These are phyloP conservation scores for Hycleus cichorii DNA, from an alignment of 1,140 invertebrate genomes.

Conservation along the genomic window DNA sequence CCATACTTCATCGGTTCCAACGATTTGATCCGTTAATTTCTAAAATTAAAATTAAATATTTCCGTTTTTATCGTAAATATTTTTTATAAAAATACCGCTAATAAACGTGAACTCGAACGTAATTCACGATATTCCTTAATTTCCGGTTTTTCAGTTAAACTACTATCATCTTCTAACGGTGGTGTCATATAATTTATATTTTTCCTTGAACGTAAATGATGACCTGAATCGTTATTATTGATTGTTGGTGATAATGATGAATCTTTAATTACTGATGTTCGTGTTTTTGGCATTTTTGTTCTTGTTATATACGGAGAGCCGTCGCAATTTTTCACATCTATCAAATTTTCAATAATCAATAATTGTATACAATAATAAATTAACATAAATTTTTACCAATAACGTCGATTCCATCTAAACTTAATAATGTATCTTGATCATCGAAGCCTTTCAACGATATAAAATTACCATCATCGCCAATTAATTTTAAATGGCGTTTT, in stretches of 20 bases:
- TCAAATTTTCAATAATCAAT: not conserved
- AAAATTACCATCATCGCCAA: conserved; percentile 63
- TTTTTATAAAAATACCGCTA: conserved; percentile 23
- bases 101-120: conserved; percentile 28
- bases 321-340: conserved; percentile 17
- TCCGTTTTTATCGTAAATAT: not conserved
- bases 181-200: conserved; percentile 32
- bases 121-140: conserved; percentile 27
- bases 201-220: conserved; percentile 31
- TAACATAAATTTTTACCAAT: conserved; percentile 23
- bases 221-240: conserved; percentile 21
- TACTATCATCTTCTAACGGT: conserved; percentile 30
- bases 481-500: conserved; percentile 62
- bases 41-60: conserved; percentile 7
- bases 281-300: conserved; percentile 30
- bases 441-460: conserved; percentile 39
- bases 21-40: conserved; percentile 21
- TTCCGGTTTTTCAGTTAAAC: conserved; percentile 21
- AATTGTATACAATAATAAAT: conserved; percentile 3
- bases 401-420: conserved; percentile 31
- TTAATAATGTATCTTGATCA: conserved; percentile 55
- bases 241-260: conserved; percentile 25
- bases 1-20: conserved; percentile 29
- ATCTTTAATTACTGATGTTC: conserved; percentile 28
- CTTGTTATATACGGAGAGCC: conserved; percentile 13